Conservation (phyloP, 2,113 vertebrate species). For the Miniopterus natalensis region DNA sequence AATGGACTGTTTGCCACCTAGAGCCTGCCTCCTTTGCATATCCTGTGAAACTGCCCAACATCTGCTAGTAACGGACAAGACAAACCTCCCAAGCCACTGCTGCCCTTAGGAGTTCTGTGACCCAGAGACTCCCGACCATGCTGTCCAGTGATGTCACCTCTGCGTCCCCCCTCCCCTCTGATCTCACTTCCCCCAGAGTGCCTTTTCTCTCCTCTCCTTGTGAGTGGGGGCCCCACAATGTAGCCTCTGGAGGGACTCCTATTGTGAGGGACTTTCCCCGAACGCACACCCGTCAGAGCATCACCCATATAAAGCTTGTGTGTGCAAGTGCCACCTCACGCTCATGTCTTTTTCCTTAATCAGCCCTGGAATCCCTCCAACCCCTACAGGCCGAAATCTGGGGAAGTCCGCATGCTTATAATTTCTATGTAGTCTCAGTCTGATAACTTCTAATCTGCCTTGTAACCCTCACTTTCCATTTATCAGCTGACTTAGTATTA, state of each 20-base stretch:
- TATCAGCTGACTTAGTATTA: neutral
- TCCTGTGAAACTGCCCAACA: neutral
- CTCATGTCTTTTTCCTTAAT: neutral
- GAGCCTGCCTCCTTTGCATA: neutral
- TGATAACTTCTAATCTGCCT: neutral
- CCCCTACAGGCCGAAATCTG: neutral
- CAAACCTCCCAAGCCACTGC: neutral
- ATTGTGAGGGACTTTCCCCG: too few relatives aligned
- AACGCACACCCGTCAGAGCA: neutral
- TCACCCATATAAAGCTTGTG: neutral
- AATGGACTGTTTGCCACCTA: neutral
- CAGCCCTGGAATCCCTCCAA: neutral
- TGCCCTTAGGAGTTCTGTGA: neutral
- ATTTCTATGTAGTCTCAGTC: neutral
- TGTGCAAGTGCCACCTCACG: too few relatives aligned
- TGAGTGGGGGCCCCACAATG: rapidly evolving
- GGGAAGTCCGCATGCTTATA: neutral
- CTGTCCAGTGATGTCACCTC: neutral
- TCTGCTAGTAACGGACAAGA: neutral
- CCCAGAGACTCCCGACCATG: neutral
- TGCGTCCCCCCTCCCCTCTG: neutral
- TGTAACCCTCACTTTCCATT: neutral
- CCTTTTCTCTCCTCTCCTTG: neutral
- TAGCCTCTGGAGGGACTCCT: neutral
- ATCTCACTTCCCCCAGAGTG: neutral